Evolutionary conservation across 2,797 vertebrate genomes (phyloP).

Genomic region (Octomys mimax): DNA sequence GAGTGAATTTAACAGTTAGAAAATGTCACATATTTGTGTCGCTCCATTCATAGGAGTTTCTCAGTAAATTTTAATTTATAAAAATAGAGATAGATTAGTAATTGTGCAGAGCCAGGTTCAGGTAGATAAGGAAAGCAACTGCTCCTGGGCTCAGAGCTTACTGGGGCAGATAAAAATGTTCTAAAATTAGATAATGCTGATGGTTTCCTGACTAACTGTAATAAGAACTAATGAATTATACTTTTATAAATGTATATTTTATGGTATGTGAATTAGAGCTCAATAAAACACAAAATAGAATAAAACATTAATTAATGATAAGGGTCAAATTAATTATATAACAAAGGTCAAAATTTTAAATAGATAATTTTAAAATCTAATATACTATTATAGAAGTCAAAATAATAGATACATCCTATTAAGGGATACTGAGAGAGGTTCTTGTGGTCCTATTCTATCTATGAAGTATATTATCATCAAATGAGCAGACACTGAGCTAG

Average conservation of each 20-base stretch:
- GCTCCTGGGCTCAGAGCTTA: background rate
- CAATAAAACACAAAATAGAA: background rate
- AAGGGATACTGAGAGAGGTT: background rate
- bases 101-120: background rate
- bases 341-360: background rate
- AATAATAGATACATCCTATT: background rate
- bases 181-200: background rate
- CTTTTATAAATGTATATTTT: background rate
- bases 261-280: background rate
- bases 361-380: background rate
- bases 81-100: background rate
- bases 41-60: background rate
- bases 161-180: background rate
- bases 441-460: background rate
- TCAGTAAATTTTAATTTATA: background rate
- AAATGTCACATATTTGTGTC: background rate
- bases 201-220: background rate
- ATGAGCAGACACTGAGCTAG: background rate
- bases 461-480: background rate
- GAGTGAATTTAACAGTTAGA: background rate
- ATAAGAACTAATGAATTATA: background rate
- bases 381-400: background rate
- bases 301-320: conserved; percentile 13
- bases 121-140: background rate
- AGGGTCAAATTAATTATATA: background rate